Conservation (phyloP, 2,113 vertebrate species). For the Porphyrio hochstetteri region DNA sequence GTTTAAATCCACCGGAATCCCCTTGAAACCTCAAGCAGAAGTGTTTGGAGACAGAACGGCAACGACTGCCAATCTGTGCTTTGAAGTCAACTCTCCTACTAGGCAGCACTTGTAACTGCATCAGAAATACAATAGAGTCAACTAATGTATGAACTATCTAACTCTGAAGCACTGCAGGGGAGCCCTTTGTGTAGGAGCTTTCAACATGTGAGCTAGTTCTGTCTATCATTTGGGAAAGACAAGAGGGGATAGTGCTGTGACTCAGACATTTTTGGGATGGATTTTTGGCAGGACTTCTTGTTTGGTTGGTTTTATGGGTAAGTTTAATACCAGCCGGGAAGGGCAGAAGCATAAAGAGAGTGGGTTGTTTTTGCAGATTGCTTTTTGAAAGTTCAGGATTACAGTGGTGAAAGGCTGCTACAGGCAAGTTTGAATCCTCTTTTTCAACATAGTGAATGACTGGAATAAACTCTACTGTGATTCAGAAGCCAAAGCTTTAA, state of each 20-base stretch:
- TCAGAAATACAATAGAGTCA: slow-evolving; percentile 37
- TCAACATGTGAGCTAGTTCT: slow-evolving; percentile 23
- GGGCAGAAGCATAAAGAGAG: not conserved
- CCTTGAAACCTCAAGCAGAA: slow-evolving; percentile 14
- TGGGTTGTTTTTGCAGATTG: not conserved
- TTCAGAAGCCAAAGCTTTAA: slow-evolving; percentile 44
- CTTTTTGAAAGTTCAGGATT: slow-evolving; percentile 41
- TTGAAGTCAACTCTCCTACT: slow-evolving; percentile 44
- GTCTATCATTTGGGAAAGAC: slow-evolving; percentile 35
- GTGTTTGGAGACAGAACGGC: slow-evolving; percentile 15
- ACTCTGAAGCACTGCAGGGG: slow-evolving; percentile 12
- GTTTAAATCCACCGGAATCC: slow-evolving; percentile 1
- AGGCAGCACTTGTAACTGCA: slow-evolving; percentile 40
- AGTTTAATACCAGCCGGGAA: not conserved
- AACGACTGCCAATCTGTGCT: slow-evolving; percentile 31
- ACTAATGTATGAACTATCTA: not conserved
- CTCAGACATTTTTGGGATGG: slow-evolving; percentile 11
- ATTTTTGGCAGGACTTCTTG: slow-evolving; percentile 24
- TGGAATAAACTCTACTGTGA: slow-evolving; percentile 41
- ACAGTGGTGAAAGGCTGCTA: slow-evolving; percentile 24
- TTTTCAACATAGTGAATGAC: not conserved
- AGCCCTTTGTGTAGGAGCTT: slow-evolving; percentile 25
- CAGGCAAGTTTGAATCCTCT: slow-evolving; percentile 54
- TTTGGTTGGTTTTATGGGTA: slow-evolving; percentile 22
- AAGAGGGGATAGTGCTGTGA: not conserved